Base-by-base conservation (phyloP, 2,797 vertebrate species). In the Manis crassicaudata region DNA sequence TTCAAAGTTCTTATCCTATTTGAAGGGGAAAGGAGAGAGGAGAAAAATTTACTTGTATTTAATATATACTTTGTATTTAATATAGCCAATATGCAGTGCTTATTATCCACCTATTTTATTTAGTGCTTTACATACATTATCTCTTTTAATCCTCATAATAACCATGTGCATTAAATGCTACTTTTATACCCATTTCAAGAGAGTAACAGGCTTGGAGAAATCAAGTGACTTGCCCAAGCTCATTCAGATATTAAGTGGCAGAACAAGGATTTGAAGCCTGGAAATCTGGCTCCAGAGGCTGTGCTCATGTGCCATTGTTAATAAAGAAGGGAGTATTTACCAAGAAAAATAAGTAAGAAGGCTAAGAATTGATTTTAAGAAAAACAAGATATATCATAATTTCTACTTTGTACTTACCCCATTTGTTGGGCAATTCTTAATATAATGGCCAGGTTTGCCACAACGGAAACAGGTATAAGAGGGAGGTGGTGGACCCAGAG, bases 391-490 rank as follows among this genome's bases (percentile, higher is more conserved):
- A 6, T 54, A 52, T 18, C 4, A 6, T 5, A 90, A 16, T 73
- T 92, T 87, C 54, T 83, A 81, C 52, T 92, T 62, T 84, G 50
- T 14, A 97, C 99, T 99, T 99, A 99, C 99, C 99, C 98, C 99
- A 32, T 99, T 99, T 17, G 98, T 99, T 52, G 99, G 99, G 96
- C 99, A 99, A 98, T 99, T 99, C 98, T 99, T 99, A 98, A 99
- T 99, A 97, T 99, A 99, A 98, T 99, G 99, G 90, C 99, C 99
- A 37, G 98, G 99, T 96, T 99, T 99, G 88, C 99, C 99, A 97
- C 99, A 99, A 95, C 99, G 99, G 91, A 99, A 99, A 96, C 99
- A 99, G 10, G 99, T 99, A 27, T 99, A 99, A 1, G 99, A 99
- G 0, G 99, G 99, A 75, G 99, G 99, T 84, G 98, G 99, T 0